Base-by-base conservation (phyloP, 2,113 vertebrate species). In the Odontophorus gujanensis region DNA sequence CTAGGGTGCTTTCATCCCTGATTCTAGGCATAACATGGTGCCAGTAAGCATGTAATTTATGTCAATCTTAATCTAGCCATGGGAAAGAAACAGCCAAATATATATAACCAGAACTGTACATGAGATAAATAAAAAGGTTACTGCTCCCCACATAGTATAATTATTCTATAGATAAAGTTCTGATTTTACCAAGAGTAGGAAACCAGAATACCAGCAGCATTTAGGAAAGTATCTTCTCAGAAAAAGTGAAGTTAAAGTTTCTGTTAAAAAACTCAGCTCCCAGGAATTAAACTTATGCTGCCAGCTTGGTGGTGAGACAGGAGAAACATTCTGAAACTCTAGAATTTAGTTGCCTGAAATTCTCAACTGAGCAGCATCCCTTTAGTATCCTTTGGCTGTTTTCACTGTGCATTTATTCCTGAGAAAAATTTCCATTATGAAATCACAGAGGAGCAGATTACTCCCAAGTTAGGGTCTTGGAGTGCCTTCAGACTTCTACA, bases 141-240 rank as follows among this genome's bases (percentile, higher is more conserved):
- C 95, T 82, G 89, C 95, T 97, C 98, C 97, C 98, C 97, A 97
- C 96, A 97, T 95, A 80, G 84, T 81, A 93, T 30, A 30, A 30
- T 28, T 53, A 53, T 47, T 77, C 61, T 85, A 81, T 55, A 90
- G 42, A 12, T 58, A 59, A 22, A 2, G 4, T 4, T 48, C 85
- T 61, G 43, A 89, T 92, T 92, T 72, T 40, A 89, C 48, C 25
- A 83, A 42, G 20, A 77, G 1, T 3, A 81, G 32, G 61, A 89
- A 90, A 82, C 8, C 16, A 77, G 65, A 69, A 58, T 15, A 32
- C 11, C 43, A 47, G 34, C 36, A 83, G 34, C 50, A 90, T 73
- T 90, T 51, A 81, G 61, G 25, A 85, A 76, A 83, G 15, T 24
- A 48, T 75, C 19, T 61, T 87, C n/a, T 66, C 50, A 82, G 22